Evolutionary conservation across 2,113 vertebrate species (phyloP).

Genomic region (Barnardius zonarius): DNA sequence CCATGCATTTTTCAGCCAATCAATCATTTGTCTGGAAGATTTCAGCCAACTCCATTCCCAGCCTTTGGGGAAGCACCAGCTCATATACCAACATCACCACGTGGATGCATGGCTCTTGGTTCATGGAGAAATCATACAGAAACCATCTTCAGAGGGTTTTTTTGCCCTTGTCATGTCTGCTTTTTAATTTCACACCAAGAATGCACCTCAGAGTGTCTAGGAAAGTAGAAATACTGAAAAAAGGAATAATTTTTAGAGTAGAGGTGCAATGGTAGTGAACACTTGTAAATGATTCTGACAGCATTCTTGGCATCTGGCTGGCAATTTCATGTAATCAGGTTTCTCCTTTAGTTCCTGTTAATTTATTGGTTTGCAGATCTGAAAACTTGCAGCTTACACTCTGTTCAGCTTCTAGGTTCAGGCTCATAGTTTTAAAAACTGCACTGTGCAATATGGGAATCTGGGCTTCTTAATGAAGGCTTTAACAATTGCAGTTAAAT

Average conservation of each 20-base stretch:
- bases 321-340: conserved; percentile 49
- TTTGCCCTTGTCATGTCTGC: not conserved
- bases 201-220: not conserved
- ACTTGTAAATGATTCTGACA: not conserved
- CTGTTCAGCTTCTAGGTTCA: conserved; percentile 42
- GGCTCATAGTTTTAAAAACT: conserved; percentile 2
- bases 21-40: not conserved
- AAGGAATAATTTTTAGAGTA: not conserved
- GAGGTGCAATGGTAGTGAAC: not conserved
- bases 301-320: conserved; percentile 44
- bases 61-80: not conserved
- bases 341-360: conserved; percentile 45
- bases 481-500: conserved; percentile 51
- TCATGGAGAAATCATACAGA: not conserved
- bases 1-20: not conserved
- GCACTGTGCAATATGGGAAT: conserved; percentile 16
- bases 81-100: not conserved
- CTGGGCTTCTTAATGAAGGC: conserved; percentile 16
- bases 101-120: accelerated
- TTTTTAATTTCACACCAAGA: not conserved
- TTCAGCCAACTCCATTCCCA: not conserved
- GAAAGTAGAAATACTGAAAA: not conserved
- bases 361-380: conserved; percentile 21
- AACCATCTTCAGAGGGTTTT: not conserved
- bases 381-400: conserved; percentile 29